Evolutionary conservation across 2,797 vertebrate species (phyloP).

Genomic region (Gephyroberyx darwinii): DNA sequence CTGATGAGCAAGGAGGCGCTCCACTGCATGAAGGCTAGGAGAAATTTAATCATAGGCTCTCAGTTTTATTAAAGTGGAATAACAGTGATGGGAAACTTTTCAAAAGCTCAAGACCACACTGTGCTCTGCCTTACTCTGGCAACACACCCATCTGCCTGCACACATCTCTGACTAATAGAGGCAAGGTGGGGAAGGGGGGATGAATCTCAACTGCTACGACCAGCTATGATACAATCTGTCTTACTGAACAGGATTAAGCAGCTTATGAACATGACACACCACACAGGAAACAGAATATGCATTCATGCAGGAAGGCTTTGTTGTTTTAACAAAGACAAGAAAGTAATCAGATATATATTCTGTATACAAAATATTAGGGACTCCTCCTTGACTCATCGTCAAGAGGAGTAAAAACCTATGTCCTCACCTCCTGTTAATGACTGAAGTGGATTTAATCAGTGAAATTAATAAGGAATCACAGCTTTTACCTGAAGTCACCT

Average conservation of each 20-base stretch:
- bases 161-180: conserved; percentile 1
- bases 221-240: conserved; percentile 17
- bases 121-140: conserved; percentile 13
- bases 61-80: conserved; percentile 20
- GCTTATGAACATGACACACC: conserved; percentile 39
- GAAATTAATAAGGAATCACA: no score
- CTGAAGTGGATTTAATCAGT: no score
- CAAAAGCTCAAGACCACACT: conserved; percentile 10
- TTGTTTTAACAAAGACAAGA: conserved; percentile 65
- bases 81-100: conserved; percentile 5
- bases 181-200: conserved; percentile 1
- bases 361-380: conserved; percentile 39
- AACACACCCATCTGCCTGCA: not conserved
- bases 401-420: no score
- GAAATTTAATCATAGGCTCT: conserved; percentile 17
- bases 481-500: no score
- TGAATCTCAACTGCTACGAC: conserved; percentile 6
- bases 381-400: conserved; percentile 6
- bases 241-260: conserved; percentile 60
- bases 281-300: conserved; percentile 55
- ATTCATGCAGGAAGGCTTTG: conserved; percentile 55
- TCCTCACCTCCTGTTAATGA: no score
- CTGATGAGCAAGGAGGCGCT: not conserved
- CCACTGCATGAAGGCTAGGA: not conserved
- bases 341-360: conserved; percentile 37